A percentile compares a stretch with the other conserved stretches of the same genome.
phyloP scores from a whole-genome alignment of 2,888 invertebrate species.

The Heliconius charithonia region DNA sequence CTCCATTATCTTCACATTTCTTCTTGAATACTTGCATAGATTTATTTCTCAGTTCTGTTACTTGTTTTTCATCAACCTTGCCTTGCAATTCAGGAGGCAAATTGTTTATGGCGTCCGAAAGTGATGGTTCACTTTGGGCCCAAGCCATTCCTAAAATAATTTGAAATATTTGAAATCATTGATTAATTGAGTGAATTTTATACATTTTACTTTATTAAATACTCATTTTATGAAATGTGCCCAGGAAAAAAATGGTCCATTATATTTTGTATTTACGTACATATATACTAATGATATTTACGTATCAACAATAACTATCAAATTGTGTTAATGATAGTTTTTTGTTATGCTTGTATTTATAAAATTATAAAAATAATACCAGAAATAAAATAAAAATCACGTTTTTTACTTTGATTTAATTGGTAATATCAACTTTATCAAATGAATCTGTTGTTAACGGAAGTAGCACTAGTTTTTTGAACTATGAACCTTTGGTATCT shows the following conservation, averaged over 20 bases:
- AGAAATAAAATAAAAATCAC: not conserved
- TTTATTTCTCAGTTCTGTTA: constrained; percentile 65
- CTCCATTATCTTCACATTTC: constrained; percentile 87
- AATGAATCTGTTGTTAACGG: constrained; percentile 27
- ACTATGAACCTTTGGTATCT: constrained; percentile 35
- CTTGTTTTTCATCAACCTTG: constrained; percentile 58
- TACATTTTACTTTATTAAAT: not conserved
- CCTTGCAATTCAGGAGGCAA: constrained; percentile 64
- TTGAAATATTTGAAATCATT: not conserved
- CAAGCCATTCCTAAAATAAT: constrained; percentile 47
- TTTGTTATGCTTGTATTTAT: not conserved
- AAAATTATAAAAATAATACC: not conserved
- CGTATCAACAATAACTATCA: not conserved
- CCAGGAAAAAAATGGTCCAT: not conserved
- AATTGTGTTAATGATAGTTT: not conserved
- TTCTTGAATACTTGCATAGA: constrained; percentile 82
- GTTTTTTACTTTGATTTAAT: not conserved
- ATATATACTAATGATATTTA: not conserved
- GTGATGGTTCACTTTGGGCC: constrained; percentile 51
- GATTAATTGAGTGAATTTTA: not conserved
- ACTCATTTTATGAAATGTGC: not conserved
- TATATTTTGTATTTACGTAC: no score
- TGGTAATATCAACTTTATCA: not conserved
- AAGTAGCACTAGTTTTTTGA: constrained; percentile 25
- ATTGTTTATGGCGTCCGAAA: constrained; percentile 49